phyloP scores from a whole-genome alignment of 2,888 invertebrate species.

The Mesorhabditis belari region DNA sequence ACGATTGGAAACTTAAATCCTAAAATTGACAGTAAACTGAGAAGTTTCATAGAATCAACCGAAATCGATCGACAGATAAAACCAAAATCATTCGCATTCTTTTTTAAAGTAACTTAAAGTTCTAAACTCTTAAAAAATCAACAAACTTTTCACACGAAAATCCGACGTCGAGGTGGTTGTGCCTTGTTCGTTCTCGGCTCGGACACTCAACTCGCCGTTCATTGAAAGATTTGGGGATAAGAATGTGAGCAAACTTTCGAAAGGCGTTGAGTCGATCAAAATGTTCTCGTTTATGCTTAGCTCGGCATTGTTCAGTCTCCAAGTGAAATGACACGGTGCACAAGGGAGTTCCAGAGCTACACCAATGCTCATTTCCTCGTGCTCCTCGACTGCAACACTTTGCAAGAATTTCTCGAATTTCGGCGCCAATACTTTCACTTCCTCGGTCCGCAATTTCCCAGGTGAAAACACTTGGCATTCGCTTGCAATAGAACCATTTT shows the following conservation, averaged over 20 bases:
- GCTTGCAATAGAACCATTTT: slow-evolving; percentile 7
- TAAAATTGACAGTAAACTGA: too few relatives aligned
- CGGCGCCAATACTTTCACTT: neutral
- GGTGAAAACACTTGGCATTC: neutral
- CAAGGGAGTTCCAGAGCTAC: slow-evolving; percentile 30
- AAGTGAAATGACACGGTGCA: slow-evolving; percentile 32
- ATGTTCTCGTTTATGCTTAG: slow-evolving; percentile 18
- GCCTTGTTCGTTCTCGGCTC: slow-evolving; percentile 35
- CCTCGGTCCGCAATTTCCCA: too few relatives aligned
- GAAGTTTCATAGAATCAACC: too few relatives aligned
- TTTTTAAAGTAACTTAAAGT: too few relatives aligned
- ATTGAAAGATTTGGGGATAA: slow-evolving; percentile 15
- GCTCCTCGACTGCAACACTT: slow-evolving; percentile 1
- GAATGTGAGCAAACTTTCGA: slow-evolving; percentile 30
- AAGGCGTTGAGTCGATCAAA: slow-evolving; percentile 28
- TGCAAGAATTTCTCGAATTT: neutral
- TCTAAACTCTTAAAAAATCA: slow-evolving; percentile 2
- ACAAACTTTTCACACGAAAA: slow-evolving; percentile 28
- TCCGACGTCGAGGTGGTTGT: slow-evolving; percentile 25
- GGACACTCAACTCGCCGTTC: slow-evolving; percentile 32
- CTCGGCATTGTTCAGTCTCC: slow-evolving; percentile 35
- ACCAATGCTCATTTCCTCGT: slow-evolving; percentile 12
- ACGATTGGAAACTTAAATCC: too few relatives aligned
- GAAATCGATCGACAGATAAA: too few relatives aligned
- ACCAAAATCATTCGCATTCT: too few relatives aligned